Conservation (phyloP, 2,113 vertebrate genomes). For the Chaenogobius annularis region DNA sequence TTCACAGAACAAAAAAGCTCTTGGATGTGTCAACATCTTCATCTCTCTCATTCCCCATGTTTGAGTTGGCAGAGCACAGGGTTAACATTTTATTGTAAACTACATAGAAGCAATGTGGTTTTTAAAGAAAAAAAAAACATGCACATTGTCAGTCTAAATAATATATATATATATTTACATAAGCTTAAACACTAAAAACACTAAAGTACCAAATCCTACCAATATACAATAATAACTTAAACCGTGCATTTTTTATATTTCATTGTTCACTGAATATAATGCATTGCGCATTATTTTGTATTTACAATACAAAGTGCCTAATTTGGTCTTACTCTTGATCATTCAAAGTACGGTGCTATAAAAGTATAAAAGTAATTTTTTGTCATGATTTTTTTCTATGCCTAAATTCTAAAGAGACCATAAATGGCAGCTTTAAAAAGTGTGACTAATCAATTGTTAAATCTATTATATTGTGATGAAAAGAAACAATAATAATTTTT, state of each 20-base stretch:
- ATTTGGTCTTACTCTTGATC: too few species aligned
- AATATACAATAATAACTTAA: too few species aligned
- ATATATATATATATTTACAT: background rate
- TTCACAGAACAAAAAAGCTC: too few species aligned
- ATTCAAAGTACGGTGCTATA: background rate
- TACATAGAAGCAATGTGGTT: conserved; percentile 40
- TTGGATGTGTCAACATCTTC: conserved; percentile 71
- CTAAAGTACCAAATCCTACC: background rate
- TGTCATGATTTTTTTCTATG: background rate
- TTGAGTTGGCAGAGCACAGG: conserved; percentile 67
- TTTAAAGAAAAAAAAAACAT: background rate
- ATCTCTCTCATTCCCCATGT: conserved; percentile 51
- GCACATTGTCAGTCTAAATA: conserved; percentile 1
- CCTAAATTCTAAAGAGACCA: background rate
- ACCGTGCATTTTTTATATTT: too few species aligned
- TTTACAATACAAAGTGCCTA: too few species aligned
- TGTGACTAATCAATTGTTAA: conserved; percentile 26
- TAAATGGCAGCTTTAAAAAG: conserved; percentile 4
- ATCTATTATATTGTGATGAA: conserved; percentile 35
- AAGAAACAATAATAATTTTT: conserved; percentile 47
- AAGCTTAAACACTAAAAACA: too few species aligned
- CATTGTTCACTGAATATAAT: too few species aligned
- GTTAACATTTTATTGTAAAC: conserved; percentile 57
- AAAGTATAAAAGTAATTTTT: too few species aligned
- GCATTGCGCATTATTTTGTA: too few species aligned